phyloP scores from a whole-genome alignment of 2,888 invertebrate species.

The Zaprionus lineosus region DNA sequence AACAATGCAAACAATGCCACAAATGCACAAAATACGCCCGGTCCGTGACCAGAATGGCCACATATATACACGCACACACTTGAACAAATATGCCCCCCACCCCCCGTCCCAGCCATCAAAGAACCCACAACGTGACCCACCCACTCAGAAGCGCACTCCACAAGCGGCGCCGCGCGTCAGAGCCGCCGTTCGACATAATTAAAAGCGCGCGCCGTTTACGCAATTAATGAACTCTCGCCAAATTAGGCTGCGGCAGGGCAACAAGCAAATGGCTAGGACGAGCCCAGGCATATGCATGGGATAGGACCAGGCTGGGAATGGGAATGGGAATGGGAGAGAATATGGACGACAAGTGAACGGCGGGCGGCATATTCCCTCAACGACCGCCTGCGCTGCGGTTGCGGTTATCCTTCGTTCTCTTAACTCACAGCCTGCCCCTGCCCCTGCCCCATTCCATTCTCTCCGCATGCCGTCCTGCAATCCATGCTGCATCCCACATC shows the following conservation, averaged over 20 bases:
- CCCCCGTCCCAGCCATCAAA: not conserved
- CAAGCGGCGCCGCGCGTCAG: conserved; percentile 21
- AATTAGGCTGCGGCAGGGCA: conserved; percentile 75
- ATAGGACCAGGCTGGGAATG: no score
- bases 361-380: conserved; percentile 44
- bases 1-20: conserved; percentile 73
- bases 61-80: not conserved
- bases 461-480: not conserved
- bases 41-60: conserved; percentile 36
- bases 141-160: not conserved
- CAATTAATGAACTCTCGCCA: conserved; percentile 77
- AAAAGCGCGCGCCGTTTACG: conserved; percentile 76
- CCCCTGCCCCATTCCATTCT: not conserved
- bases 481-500: conserved; percentile 3
- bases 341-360: conserved; percentile 12
- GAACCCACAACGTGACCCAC: not conserved
- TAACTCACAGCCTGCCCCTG: not conserved
- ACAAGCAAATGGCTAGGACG: conserved; percentile 65
- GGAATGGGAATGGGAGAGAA: not conserved
- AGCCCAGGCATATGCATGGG: no score
- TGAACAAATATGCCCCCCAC: not conserved
- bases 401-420: conserved; percentile 22
- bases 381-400: conserved; percentile 57
- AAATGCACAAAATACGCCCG: conserved; percentile 70
- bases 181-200: conserved; percentile 70